Conservation (phyloP, 2,888 invertebrate genomes). For the Dynastes maya region DNA sequence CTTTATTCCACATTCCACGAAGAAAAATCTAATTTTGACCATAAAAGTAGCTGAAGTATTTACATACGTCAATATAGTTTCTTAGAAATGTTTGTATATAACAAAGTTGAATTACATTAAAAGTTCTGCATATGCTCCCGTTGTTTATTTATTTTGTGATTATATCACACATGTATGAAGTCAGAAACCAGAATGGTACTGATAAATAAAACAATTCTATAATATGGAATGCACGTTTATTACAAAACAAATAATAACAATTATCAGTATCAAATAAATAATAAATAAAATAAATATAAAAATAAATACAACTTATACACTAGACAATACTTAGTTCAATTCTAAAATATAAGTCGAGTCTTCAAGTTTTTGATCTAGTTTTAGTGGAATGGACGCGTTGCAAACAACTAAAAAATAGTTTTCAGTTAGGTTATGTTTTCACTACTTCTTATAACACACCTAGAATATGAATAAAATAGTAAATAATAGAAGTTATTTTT, state of each 20-base stretch:
- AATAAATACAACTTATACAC: conserved; percentile 16
- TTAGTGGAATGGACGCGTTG: not conserved
- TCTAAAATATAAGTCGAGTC: conserved; percentile 21
- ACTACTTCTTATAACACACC: conserved; percentile 39
- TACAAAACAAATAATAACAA: conserved; percentile 11
- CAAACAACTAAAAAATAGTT: conserved; percentile 36
- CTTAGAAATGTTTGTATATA: conserved; percentile 4
- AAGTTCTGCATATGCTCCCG: not conserved
- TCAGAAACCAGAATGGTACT: not conserved
- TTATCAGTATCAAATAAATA: conserved; percentile 11
- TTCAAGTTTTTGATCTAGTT: conserved; percentile 22
- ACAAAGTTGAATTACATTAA: not conserved
- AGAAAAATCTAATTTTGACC: not conserved
- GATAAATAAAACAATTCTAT: not conserved
- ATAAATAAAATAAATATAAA: conserved; percentile 18
- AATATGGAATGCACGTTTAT: conserved; percentile 13
- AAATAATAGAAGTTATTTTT: not conserved
- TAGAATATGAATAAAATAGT: conserved; percentile 22
- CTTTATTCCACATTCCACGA: too few species aligned
- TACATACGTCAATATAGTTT: conserved; percentile 18
- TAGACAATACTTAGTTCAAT: conserved; percentile 30
- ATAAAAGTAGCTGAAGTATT: not conserved
- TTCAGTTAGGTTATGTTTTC: conserved; percentile 36
- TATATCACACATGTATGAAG: not conserved
- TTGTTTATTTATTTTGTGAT: conserved; percentile 31